Base-by-base conservation (phyloP, 1,140 invertebrate genomes). In the Vanessa atalanta region DNA sequence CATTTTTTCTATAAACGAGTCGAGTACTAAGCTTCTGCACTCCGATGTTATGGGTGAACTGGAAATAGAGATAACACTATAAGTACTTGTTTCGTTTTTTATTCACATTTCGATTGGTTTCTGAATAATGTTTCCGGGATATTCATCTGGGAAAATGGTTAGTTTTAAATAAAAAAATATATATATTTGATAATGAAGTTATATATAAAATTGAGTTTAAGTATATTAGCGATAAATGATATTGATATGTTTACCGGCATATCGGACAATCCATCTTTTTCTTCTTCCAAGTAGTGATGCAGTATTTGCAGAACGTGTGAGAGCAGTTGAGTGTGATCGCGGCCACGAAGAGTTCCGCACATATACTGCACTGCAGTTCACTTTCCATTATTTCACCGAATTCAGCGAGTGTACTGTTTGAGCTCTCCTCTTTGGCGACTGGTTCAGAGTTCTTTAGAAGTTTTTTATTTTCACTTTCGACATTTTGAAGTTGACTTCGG, bases 311-410 rank as follows among this genome's bases (percentile, higher is more conserved):
- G 83, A 96, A 97, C 1, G 95, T 96, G 78, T 98, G 97, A 0
- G 95, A 95, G 85, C 97, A 98, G 83, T 95, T 95, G 8, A 97
- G 86, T 0, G 95, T 95, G 14, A 94, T 95, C 0, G 96, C 95
- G 48, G 92, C 92, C 0, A 97, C 93, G 88, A 97, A 96, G 1
- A 97, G 88, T 91, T 97, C 97, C 64, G 95, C 95, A 83, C 97
- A 98, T 73, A 98, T 96, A 68, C 94, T 95, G 83, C 97, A 98
- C 69, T 95, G 95, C 16, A 97, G 87, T 83, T 97, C 96, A 68
- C 94, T 95, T 77, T 97, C 96, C 93, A 97, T 94, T n/a, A 96
- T 93, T 70, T 95, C 88, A 26, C 90, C 93, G 47, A 96, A 94
- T 79, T 95, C 94, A 3, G 91, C 87, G 7, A 95, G 80, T 4